Base-by-base conservation (phyloP, 2,888 invertebrate species). In the Xanthia icteritia region DNA sequence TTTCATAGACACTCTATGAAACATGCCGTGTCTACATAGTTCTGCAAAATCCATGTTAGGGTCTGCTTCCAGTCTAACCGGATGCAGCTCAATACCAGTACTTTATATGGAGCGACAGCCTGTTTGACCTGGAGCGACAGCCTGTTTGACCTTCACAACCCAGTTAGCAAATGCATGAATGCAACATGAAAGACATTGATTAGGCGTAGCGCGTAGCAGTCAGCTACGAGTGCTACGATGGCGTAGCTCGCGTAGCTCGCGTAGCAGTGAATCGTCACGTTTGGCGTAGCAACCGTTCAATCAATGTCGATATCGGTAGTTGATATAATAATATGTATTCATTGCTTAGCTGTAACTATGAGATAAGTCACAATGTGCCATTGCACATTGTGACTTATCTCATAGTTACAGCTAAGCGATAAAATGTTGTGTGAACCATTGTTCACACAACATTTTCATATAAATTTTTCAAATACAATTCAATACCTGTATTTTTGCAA, bases 191-290 rank as follows among this genome's bases (percentile, higher is more conserved):
- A 15, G 31, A 42, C 36, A 51, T 17, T 8, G 23, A 51, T 42
- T 23, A 9, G 3, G 17, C 48, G 58, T 58, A 65, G 48, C 45
- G 23, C 51, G 51, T 61, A 81, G 61, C 74, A 3, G 51, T 39
- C 31, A 17, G 79, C 60, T 36, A 42, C 65, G 31, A 17, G 31
- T n/a, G 70, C 76, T 79, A 69, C 77, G 67, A 60, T 60, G 42
- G 17, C 68, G 68, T 77, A 82, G 68, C 69, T n/a, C 27, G 17
- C 68, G 68, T 77, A 82, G 68, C 69, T n/a, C 27, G 45, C 77
- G 82, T 77, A 82, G 83, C 45, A 8, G 1, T 39, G 31, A 31
- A 60, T 54, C 17, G 31, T 31, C 20, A 31, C 31, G n/a, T 54
- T 65, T 69, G 1, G n/a, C 83, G 77, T 80, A 80, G 69, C 65